Conservation (phyloP, 2,888 invertebrate species). For the Ganaspis brasiliensis region DNA sequence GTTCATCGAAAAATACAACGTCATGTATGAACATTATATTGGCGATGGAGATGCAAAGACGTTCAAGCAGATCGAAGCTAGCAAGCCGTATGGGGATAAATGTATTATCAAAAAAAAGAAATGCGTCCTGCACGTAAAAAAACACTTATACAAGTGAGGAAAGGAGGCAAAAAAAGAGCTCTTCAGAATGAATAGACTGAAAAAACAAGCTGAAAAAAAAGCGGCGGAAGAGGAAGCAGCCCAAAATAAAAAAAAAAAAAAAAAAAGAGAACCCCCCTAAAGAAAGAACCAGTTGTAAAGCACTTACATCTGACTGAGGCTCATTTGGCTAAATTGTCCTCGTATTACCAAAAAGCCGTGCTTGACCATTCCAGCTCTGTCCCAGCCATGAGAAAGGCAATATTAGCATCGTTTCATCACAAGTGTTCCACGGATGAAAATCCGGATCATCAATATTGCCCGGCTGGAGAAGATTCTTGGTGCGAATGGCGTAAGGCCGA, state of each 20-base stretch:
- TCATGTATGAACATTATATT: conserved; percentile 55
- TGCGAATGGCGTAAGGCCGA: not conserved
- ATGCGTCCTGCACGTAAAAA: conserved; percentile 55
- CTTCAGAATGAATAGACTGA: conserved; percentile 44
- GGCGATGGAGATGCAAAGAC: conserved; percentile 58
- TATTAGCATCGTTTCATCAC: conserved; percentile 1
- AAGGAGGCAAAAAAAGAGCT: conserved; percentile 51
- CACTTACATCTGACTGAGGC: conserved; percentile 11
- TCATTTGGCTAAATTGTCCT: conserved; percentile 24
- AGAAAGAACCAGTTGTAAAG: not conserved
- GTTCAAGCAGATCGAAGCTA: conserved; percentile 53
- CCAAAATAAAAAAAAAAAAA: conserved; percentile 41
- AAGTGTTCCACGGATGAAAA: not conserved
- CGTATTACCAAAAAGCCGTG: conserved; percentile 10
- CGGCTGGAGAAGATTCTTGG: not conserved
- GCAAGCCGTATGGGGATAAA: conserved; percentile 49
- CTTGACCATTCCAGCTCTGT: not conserved
- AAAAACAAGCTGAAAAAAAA: conserved; percentile 49
- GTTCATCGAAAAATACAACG: conserved; percentile 48
- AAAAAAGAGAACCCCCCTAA: not conserved
- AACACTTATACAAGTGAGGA: conserved; percentile 52
- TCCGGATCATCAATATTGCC: conserved; percentile 8
- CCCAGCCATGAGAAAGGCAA: not conserved
- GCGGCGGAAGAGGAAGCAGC: not conserved
- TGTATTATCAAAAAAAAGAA: conserved; percentile 48